phyloP scores from a whole-genome alignment of 2,888 invertebrate genomes.

The Machimus rusticus region DNA sequence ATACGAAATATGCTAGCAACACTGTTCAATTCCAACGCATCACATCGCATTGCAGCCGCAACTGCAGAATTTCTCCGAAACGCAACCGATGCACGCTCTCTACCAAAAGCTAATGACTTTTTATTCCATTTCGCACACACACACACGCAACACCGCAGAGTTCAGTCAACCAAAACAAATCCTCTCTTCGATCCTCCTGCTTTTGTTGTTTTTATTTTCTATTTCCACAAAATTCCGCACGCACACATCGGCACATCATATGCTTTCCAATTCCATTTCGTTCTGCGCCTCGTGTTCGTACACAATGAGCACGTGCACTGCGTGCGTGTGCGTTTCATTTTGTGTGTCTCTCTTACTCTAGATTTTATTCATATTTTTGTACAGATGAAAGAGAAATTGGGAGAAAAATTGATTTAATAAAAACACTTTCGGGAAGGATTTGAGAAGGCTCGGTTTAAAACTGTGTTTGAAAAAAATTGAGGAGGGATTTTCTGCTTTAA shows the following conservation, averaged over 20 bases:
- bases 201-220: background rate
- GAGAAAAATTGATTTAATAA: background rate
- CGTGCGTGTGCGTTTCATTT: background rate
- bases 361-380: background rate
- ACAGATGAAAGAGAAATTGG: background rate
- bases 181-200: background rate
- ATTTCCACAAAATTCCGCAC: background rate
- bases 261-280: background rate
- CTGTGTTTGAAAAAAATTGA: no score
- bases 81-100: background rate
- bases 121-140: background rate
- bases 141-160: background rate
- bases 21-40: background rate
- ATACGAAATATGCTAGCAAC: background rate
- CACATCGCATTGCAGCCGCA: background rate
- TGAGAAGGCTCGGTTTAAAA: no score
- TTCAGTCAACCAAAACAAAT: background rate
- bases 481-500: background rate
- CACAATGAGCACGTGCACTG: background rate
- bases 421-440: background rate
- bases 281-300: background rate
- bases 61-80: background rate
- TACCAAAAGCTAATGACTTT: background rate
- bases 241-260: background rate
- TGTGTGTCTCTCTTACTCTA: background rate